phyloP scores from a whole-genome alignment of 2,888 invertebrate species.

The Tipula helvola region DNA sequence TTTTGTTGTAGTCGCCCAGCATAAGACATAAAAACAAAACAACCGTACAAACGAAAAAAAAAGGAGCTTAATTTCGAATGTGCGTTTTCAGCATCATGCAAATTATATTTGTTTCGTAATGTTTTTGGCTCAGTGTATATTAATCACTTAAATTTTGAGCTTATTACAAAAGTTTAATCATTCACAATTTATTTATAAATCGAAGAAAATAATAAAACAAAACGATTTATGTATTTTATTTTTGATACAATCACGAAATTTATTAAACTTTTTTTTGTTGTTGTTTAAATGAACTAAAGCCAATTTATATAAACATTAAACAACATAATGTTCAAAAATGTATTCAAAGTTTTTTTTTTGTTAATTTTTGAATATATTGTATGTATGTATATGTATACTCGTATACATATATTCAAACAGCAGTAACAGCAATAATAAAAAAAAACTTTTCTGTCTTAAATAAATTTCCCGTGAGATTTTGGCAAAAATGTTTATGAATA shows the following conservation, averaged over 20 bases:
- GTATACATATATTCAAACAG: no score
- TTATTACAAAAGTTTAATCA: not conserved
- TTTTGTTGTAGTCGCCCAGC: not conserved
- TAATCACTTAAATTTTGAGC: not conserved
- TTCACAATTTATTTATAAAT: not conserved
- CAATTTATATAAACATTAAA: not conserved
- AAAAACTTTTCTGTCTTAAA: not conserved
- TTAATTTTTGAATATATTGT: not conserved
- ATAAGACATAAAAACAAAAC: not conserved
- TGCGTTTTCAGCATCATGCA: not conserved
- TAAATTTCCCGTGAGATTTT: not conserved
- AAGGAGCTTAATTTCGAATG: not conserved
- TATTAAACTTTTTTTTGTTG: not conserved
- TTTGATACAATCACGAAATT: not conserved
- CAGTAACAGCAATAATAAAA: not conserved
- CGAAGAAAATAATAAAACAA: not conserved
- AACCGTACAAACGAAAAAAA: not conserved
- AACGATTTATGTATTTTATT: not conserved
- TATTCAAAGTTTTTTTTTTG: not conserved
- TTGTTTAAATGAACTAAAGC: not conserved
- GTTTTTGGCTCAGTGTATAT: not conserved
- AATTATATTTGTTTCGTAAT: not conserved
- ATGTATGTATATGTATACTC: not conserved
- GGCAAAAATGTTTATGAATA: not conserved
- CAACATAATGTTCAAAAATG: not conserved